Evolutionary conservation across 2,113 vertebrate species (phyloP), one percentile per base, ranked within the genome.

Genomic region (Harpagus bidentatus): DNA sequence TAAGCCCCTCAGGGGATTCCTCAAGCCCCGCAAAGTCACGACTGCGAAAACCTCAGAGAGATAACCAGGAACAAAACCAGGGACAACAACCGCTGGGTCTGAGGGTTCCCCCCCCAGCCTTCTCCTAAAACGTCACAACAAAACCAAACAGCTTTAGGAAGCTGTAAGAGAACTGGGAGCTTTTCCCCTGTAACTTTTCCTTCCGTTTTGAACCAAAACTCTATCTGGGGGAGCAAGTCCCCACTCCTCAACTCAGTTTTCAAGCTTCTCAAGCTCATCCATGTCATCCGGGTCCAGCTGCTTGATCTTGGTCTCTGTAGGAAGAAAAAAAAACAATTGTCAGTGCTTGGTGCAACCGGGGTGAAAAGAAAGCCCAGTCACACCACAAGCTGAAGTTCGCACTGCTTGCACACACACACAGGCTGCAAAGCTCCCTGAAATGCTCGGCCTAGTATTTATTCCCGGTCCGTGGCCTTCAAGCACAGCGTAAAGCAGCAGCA

Each of bases 261-360:
- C 91, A 21, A 98, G 97, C 86, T 82, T 97, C 93, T 98, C 98
- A 2, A 98, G 97, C 67, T 97, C 97, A 1, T 98, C 98, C 94
- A 98, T 96, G 82, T 98, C 93, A 1, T 97, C 86, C 0, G 98
- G 97, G 43, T 98, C 85, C 25, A 98, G 95, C 31, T 97, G 91
- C 79, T 97, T 96, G 82, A 98, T 98, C 16, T 16, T 82, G n/a
- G 93, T 98, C 45, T 98, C 98, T 98, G 92, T 4, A 87, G 77
- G 59, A 81, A 93, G 42, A 26, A 34, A 59, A 19, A 40, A 42
- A 42, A 17, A 0, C 52, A 40, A 4, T 10, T 3, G 15, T 22
- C 42, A 21, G 32, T 0, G 45, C 31, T 38, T 13, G 71, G 36
- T 15, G 40, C 14, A 3, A 28, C 5, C 6, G 1, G 6, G 36